Percentiles rank a stretch among this genome's conserved stretches.
Conservation (phyloP, 2,888 invertebrate species). For the Rhamphomyia laevipes region DNA sequence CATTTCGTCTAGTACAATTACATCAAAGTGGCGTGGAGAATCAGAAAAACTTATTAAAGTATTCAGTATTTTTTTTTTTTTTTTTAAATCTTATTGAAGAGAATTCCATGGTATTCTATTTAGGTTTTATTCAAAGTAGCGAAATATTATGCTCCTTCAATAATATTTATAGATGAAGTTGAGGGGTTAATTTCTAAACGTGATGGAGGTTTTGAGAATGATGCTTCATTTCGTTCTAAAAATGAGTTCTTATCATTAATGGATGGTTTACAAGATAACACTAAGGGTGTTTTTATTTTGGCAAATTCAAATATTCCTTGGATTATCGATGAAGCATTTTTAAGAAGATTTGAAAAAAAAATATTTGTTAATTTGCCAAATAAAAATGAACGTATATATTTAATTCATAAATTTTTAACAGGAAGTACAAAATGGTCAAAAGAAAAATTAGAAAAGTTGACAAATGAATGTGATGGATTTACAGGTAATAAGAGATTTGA, state of each 20-base stretch:
- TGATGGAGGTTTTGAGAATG: constrained; percentile 59
- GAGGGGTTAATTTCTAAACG: constrained; percentile 67
- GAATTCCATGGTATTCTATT: not conserved
- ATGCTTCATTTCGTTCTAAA: constrained; percentile 77
- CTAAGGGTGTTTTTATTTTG: constrained; percentile 56
- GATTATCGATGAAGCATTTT: constrained; percentile 81
- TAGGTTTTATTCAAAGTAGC: constrained; percentile 82
- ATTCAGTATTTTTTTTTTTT: constrained; percentile 16
- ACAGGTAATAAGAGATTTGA: constrained; percentile 45
- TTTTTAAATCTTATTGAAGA: not conserved
- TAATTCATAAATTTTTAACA: constrained; percentile 53
- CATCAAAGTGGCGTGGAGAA: constrained; percentile 95
- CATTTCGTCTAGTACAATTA: constrained; percentile 73
- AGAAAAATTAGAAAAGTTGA: constrained; percentile 35
- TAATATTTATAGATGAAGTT: constrained; percentile 87
- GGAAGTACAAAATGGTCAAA: constrained; percentile 25
- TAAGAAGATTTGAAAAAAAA: constrained; percentile 78
- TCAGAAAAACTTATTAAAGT: constrained; percentile 86
- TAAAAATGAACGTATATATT: constrained; percentile 47
- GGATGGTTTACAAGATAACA: constrained; percentile 58
- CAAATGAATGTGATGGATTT: constrained; percentile 55
- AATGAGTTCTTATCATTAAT: constrained; percentile 78
- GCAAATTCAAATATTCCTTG: constrained; percentile 90
- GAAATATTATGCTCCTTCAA: constrained; percentile 70
- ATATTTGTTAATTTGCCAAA: constrained; percentile 71